Percentiles rank a stretch among this genome's conserved stretches.
Conservation (phyloP, 1,140 invertebrate species). For the Scaptomyza graminum region DNA sequence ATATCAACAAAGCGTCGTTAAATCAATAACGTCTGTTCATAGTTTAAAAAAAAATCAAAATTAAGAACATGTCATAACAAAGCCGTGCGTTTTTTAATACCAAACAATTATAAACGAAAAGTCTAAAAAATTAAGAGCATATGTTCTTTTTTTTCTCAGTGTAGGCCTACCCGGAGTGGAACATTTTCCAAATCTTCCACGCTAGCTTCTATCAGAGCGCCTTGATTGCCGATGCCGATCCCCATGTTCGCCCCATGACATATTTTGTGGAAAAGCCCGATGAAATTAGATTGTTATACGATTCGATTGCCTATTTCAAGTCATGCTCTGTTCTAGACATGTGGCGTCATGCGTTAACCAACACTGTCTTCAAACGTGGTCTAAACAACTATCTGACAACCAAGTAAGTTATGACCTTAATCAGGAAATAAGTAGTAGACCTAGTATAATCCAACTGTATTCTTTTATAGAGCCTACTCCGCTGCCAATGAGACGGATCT, state of each 20-base stretch:
- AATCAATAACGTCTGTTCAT: too few species aligned
- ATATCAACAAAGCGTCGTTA: too few species aligned
- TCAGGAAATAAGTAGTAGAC: too few species aligned
- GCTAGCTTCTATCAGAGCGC: constrained; percentile 87
- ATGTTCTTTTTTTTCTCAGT: too few species aligned
- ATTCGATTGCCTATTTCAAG: constrained; percentile 90
- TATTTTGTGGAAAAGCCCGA: constrained; percentile 88
- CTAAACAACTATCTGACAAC: constrained; percentile 90
- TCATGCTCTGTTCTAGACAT: constrained; percentile 91
- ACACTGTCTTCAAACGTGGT: constrained; percentile 92
- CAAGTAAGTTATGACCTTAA: constrained; percentile 84
- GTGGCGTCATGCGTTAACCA: constrained; percentile 96
- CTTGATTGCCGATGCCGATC: constrained; percentile 88
- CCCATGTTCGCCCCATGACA: constrained; percentile 89
- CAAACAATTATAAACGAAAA: too few species aligned
- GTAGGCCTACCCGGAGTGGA: constrained; percentile 87
- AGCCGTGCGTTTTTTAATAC: too few species aligned
- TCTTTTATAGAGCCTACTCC: constrained; percentile 72
- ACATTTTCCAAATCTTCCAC: constrained; percentile 92
- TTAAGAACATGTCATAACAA: too few species aligned
- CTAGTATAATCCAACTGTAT: not conserved
- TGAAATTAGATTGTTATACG: constrained; percentile 92
- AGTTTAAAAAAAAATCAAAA: too few species aligned
- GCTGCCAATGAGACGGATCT: constrained; percentile 87
- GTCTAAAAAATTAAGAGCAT: too few species aligned